A percentile compares a stretch with the other conserved stretches of the same genome.
Conservation (phyloP, 2,888 invertebrate species). For the Globia sparganii region DNA sequence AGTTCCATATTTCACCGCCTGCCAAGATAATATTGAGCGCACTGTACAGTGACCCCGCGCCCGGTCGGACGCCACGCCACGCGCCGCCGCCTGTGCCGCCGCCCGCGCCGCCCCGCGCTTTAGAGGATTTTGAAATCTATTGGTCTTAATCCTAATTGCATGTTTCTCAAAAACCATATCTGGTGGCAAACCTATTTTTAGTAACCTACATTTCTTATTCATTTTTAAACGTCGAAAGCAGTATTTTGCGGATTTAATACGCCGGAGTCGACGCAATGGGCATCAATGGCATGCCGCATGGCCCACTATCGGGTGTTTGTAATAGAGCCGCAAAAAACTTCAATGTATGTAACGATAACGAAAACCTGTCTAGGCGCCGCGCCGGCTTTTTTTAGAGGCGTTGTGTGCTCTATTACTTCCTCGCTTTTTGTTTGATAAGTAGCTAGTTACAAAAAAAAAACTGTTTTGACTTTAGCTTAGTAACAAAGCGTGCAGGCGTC, state of each 20-base stretch:
- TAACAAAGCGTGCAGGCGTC: conserved; percentile 1
- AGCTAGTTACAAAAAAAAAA: background rate
- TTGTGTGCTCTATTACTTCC: conserved; percentile 44
- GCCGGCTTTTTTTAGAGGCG: conserved; percentile 12
- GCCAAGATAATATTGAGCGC: background rate
- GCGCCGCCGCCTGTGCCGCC: background rate
- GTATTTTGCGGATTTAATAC: background rate
- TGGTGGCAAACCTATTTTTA: background rate
- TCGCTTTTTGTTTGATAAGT: conserved; percentile 26
- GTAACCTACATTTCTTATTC: background rate
- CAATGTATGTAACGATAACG: conserved; percentile 29
- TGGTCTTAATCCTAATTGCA: background rate
- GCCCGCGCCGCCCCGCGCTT: background rate
- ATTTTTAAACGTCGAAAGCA: background rate
- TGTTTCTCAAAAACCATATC: background rate
- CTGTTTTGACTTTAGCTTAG: background rate
- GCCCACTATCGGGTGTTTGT: conserved; percentile 2
- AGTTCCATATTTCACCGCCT: conserved; percentile 20
- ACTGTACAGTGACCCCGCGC: conserved; percentile 5
- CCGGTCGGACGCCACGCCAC: background rate
- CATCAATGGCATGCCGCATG: conserved; percentile 19
- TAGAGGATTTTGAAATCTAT: background rate
- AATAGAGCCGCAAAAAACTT: conserved; percentile 32
- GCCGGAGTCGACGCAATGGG: background rate
- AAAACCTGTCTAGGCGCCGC: conserved; percentile 42